Evolutionary conservation across 2,888 invertebrate genomes (phyloP), one percentile per base, ranked within the genome.

Genomic region (Lagria hirta): DNA sequence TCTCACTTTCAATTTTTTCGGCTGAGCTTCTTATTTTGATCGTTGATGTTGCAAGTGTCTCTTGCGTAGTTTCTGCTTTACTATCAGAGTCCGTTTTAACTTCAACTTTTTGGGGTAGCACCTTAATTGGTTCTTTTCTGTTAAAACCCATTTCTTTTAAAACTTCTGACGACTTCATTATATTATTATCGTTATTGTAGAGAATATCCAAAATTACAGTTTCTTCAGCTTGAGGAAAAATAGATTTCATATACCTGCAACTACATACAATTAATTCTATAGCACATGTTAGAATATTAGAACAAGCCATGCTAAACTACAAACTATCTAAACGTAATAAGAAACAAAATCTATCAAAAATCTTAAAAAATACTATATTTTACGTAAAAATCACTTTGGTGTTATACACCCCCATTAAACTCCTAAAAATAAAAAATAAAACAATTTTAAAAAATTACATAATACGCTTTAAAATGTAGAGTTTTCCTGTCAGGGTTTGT

Each of bases 221-320:
- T 69, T 93, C 93, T 61, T 94, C 93, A 0, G 88, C 92, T 71
- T 89, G 86, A 0, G 92, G 89, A 68, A 92, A 94, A 59, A 93
- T 82, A 61, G 86, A 89, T 73, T 93, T 94, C 74, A 94, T 78
- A 71, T 93, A 93, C 75, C 92, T 92, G 73, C 37, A 70, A 70
- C 65, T 58, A 48, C 50, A 54, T 48, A 38, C 43, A 23, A 45
- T 61, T n/a, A n/a, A n/a, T n/a, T n/a, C n/a, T n/a, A n/a, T 13
- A 33, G 7, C 3, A 3, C 18, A 13, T n/a, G 10, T 13, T 26
- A 11, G n/a, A n/a, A n/a, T n/a, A n/a, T n/a, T n/a, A n/a, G n/a
- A n/a, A n/a, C n/a, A n/a, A n/a, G n/a, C n/a, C n/a, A n/a, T n/a
- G n/a, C n/a, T n/a, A n/a, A n/a, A n/a, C n/a, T n/a, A n/a, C n/a